Evolutionary conservation across 2,888 invertebrate species (phyloP).

Genomic region (Scaptomyza flava): DNA sequence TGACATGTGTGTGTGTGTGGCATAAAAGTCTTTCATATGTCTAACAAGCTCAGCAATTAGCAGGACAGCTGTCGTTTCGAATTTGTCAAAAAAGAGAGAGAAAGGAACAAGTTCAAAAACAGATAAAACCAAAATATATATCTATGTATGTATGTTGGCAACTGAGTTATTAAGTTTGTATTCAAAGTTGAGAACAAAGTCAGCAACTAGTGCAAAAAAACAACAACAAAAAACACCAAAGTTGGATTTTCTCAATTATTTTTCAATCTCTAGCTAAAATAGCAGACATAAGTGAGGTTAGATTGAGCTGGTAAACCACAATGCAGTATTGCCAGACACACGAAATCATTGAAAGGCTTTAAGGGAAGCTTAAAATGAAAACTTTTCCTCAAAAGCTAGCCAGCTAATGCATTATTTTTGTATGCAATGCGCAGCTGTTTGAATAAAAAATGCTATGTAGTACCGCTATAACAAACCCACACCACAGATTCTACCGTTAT

Average conservation of each 20-base stretch:
- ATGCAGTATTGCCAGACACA: background rate
- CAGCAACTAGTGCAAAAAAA: background rate
- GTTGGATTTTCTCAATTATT: constrained; percentile 5
- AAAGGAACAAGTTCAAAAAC: background rate
- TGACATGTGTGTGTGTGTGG: constrained; percentile 10
- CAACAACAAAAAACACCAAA: background rate
- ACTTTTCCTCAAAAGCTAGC: background rate
- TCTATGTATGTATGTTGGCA: constrained; percentile 10
- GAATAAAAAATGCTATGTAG: constrained; percentile 14
- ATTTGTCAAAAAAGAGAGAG: constrained; percentile 19
- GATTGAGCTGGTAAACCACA: background rate
- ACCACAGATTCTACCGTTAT: background rate
- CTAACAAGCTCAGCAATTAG: constrained; percentile 78
- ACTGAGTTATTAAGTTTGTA: constrained; percentile 9
- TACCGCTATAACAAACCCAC: constrained; percentile 15
- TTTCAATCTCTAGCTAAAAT: background rate
- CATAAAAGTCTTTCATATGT: constrained; percentile 57
- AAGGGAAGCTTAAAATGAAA: background rate
- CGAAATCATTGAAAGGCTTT: background rate
- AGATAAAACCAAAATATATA: constrained; percentile 24
- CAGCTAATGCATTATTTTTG: background rate
- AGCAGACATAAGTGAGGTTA: background rate
- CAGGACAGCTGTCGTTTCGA: constrained; percentile 39
- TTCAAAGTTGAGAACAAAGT: background rate
- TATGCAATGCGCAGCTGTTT: constrained; percentile 9